These are phyloP conservation scores for Labia minor DNA, from an alignment of 2,888 invertebrate species.

Conservation along the genomic window DNA sequence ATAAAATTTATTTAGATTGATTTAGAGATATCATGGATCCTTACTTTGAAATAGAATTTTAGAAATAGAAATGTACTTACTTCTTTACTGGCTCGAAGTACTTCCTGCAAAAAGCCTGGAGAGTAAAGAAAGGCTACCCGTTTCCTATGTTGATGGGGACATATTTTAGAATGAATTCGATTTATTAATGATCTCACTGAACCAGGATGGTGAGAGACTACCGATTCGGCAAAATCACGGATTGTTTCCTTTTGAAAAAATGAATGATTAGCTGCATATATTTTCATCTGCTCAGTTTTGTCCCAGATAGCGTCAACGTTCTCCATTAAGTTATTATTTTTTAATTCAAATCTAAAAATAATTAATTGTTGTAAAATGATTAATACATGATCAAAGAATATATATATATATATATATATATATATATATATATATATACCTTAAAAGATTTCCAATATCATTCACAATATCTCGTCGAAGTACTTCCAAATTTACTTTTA, in stretches of 20 bases:
- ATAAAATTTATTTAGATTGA: too few relatives aligned
- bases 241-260: conserved; percentile 46
- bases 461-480: background rate
- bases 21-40: too few relatives aligned
- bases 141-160: conserved; percentile 33
- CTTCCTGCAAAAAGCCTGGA: background rate
- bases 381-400: too few relatives aligned
- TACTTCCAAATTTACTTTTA: background rate
- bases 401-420: too few relatives aligned
- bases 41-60: too few relatives aligned
- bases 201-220: conserved; percentile 53
- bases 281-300: background rate
- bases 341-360: background rate
- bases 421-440: too few relatives aligned
- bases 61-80: background rate
- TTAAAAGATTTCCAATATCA: background rate
- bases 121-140: background rate
- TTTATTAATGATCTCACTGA: conserved; percentile 56
- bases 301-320: background rate
- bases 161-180: conserved; percentile 51
- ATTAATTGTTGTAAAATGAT: too few relatives aligned
- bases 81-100: background rate
- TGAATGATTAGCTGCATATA: conserved; percentile 19
- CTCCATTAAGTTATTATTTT: background rate
- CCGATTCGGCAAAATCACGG: conserved; percentile 57